These are phyloP conservation scores for Alviniconcha strummeri DNA, from an alignment of 2,888 invertebrate genomes.

Conservation along the genomic window DNA sequence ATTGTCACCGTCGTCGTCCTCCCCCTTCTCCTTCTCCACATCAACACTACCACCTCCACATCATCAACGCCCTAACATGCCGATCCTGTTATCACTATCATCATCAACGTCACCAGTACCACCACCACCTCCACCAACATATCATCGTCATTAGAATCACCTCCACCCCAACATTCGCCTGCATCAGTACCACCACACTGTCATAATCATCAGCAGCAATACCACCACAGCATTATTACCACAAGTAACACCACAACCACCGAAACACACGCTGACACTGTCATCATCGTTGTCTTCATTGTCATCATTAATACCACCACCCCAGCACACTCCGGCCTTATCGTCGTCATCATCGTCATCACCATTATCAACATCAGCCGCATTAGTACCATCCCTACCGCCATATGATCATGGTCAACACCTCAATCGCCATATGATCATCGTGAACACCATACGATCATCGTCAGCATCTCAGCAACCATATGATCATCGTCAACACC, in stretches of 20 bases:
- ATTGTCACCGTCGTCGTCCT: not conserved
- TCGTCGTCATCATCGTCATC: not conserved
- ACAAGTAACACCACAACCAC: not conserved
- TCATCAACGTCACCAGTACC: not conserved
- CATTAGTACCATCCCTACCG: not conserved
- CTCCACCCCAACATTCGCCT: not conserved
- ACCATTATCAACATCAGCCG: not conserved
- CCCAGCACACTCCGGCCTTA: not conserved
- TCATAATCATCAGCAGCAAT: constrained; percentile 7
- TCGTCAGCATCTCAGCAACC: too few relatives aligned
- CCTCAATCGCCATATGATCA: not conserved
- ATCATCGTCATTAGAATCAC: not conserved
- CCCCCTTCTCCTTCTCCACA: not conserved
- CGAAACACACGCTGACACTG: not conserved
- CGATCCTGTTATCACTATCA: not conserved
- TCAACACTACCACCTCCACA: not conserved
- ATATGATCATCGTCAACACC: too few relatives aligned
- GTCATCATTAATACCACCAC: not conserved
- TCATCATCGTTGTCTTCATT: not conserved
- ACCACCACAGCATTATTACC: not conserved
- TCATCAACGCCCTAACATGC: not conserved
- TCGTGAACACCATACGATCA: too few relatives aligned
- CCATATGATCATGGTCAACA: not conserved
- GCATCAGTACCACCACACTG: not conserved
- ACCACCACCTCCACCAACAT: not conserved